These are phyloP conservation scores for Daphoenositta chrysoptera DNA, from an alignment of 2,113 vertebrate genomes.

Conservation along the genomic window DNA sequence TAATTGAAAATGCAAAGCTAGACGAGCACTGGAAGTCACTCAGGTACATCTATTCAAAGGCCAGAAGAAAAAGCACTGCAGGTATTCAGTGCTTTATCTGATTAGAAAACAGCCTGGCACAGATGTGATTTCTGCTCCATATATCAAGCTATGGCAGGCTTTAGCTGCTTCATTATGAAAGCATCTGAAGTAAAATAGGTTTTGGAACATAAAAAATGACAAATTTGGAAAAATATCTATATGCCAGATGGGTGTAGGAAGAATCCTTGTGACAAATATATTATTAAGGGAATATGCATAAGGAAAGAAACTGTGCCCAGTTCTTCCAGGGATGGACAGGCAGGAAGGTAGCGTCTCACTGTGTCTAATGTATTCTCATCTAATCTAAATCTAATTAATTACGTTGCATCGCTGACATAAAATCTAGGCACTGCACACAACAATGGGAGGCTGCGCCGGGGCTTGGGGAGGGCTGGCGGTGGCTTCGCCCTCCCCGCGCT, in stretches of 20 bases:
- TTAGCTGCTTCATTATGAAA: constrained; percentile 68
- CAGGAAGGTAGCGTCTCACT: constrained; percentile 30
- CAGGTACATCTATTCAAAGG: constrained; percentile 26
- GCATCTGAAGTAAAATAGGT: constrained; percentile 65
- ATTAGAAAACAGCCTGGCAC: constrained; percentile 61
- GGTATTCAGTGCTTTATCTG: constrained; percentile 22
- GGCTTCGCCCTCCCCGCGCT: neutral
- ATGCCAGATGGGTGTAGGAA: constrained; percentile 74
- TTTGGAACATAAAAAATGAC: constrained; percentile 70
- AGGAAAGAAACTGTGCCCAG: constrained; percentile 60
- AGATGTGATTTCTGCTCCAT: constrained; percentile 53
- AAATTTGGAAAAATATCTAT: constrained; percentile 72
- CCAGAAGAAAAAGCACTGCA: constrained; percentile 18
- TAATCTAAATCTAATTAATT: constrained; percentile 29
- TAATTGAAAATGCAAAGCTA: neutral
- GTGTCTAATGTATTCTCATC: constrained; percentile 23
- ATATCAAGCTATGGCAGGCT: constrained; percentile 56
- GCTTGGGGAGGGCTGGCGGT: neutral
- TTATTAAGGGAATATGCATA: constrained; percentile 65
- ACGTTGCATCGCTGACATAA: neutral
- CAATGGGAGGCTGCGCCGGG: neutral
- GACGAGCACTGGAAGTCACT: neutral
- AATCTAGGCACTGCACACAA: neutral
- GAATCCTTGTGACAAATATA: constrained; percentile 70
- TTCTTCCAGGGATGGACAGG: constrained; percentile 50